Percentiles rank a stretch among this genome's conserved stretches.
Conservation (phyloP, 2,888 invertebrate genomes). For the Lucinisca nassula region DNA sequence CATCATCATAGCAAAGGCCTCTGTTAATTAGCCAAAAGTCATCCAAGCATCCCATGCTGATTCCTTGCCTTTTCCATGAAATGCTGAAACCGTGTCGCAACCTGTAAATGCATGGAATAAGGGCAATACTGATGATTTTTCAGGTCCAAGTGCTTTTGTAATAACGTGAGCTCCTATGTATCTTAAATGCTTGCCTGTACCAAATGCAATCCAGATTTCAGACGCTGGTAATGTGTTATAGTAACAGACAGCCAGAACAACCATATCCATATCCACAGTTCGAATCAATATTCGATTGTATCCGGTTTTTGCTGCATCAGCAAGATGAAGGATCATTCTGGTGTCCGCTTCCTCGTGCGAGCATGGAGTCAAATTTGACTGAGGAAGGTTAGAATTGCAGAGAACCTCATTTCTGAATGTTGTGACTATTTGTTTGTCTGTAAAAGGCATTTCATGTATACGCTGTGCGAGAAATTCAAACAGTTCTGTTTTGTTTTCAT, state of each 20-base stretch:
- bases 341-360: conserved; percentile 66
- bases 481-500: conserved; percentile 60
- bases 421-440: too few species aligned
- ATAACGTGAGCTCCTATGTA: conserved; percentile 64
- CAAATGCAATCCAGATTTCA: conserved; percentile 64
- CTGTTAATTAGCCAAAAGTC: conserved; percentile 47
- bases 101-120: conserved; percentile 69
- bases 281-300: conserved; percentile 27
- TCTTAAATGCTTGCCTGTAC: conserved; percentile 44
- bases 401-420: too few species aligned
- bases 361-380: conserved; percentile 43
- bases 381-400: too few species aligned
- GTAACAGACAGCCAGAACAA: conserved; percentile 48
- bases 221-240: background rate
- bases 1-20: conserved; percentile 21
- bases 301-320: conserved; percentile 27
- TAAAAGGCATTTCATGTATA: too few species aligned
- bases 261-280: conserved; percentile 61
- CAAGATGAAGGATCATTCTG: conserved; percentile 37
- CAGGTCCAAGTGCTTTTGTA: conserved; percentile 29
- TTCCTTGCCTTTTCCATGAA: conserved; percentile 64
- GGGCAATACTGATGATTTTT: conserved; percentile 40
- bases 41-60: conserved; percentile 66
- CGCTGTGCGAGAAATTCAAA: too few species aligned
- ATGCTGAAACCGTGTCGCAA: conserved; percentile 64